phyloP scores from a whole-genome alignment of 2,113 vertebrate genomes.

The Forbesichthys agassizii region DNA sequence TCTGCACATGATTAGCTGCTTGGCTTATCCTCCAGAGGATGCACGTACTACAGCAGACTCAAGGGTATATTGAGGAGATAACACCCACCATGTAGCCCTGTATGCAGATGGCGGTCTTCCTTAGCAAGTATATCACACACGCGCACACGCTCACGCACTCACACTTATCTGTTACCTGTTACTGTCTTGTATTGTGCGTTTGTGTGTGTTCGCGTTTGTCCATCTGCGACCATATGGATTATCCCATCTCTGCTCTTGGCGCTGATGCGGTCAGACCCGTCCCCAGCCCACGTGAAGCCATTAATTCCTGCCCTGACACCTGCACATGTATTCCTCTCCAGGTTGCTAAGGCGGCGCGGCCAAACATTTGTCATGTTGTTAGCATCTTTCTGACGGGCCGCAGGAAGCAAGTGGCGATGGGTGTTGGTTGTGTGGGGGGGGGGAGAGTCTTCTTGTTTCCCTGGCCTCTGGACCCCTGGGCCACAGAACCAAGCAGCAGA shows the following conservation, averaged over 20 bases:
- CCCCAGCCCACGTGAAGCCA: constrained; percentile 11
- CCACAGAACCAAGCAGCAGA: constrained; percentile 26
- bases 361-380: constrained; percentile 46
- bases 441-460: constrained; percentile 9
- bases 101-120: no score
- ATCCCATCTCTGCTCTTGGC: constrained; percentile 11
- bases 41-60: background rate
- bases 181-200: no score
- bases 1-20: constrained; percentile 6
- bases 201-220: background rate
- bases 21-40: background rate
- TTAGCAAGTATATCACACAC: background rate
- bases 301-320: constrained; percentile 30
- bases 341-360: constrained; percentile 8
- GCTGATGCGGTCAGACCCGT: background rate
- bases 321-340: constrained; percentile 33
- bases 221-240: constrained; percentile 1
- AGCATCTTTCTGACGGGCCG: constrained; percentile 46
- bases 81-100: no score
- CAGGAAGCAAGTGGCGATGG: constrained; percentile 6
- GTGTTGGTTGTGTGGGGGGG: no score
- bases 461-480: constrained; percentile 5
- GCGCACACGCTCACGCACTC: constrained; percentile 6
- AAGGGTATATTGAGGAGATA: background rate
- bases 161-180: background rate